Base-by-base conservation (phyloP, 2,797 vertebrate species). In the Avahi laniger region DNA sequence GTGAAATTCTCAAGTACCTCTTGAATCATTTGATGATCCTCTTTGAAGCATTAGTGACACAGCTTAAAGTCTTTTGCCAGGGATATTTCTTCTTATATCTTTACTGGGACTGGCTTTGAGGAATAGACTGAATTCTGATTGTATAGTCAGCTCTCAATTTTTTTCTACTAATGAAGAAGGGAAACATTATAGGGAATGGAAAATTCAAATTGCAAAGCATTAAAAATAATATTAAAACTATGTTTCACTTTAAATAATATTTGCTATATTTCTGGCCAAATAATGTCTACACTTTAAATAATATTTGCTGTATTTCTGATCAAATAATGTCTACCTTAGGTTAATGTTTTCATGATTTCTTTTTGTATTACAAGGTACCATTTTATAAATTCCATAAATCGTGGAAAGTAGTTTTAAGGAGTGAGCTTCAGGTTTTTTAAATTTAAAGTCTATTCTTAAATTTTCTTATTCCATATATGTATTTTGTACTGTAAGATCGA, bases 181-280 rank as follows among this genome's bases (percentile, higher is more conserved):
- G 15, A 87, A 46, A 11, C 41, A 87, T 70, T 54, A 43, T 73
- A 46, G 48, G 46, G 10, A 46, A 59, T 93, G 43, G 22, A 59
- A 35, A 91, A 59, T 81, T 59, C 20, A 80, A 75, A 70, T 38
- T 50, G 30, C 70, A 89, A 75, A 93, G 41, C 82, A 65, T 82
- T 65, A 52, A 73, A 72, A 93, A 43, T 9, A 63, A 67, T 38
- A n/a, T 88, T 54, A 52, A 92, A 88, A 88, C 6, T 57, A 10
- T 50, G n/a, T 86, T 93, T 92, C 90, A 72, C 41, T 93, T 63
- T 73, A 69, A 88, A 69, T 70, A 82, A 91, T 7, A 52, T 92
- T 73, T 61, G 46, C 33, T 90, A 0, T 75, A 35, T 94, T 84
- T 91, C 30, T 95, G 76, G 92, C 50, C 43, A 48, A 46, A 50